phyloP scores from a whole-genome alignment of 2,888 invertebrate species.

The Callosobruchus maculatus region DNA sequence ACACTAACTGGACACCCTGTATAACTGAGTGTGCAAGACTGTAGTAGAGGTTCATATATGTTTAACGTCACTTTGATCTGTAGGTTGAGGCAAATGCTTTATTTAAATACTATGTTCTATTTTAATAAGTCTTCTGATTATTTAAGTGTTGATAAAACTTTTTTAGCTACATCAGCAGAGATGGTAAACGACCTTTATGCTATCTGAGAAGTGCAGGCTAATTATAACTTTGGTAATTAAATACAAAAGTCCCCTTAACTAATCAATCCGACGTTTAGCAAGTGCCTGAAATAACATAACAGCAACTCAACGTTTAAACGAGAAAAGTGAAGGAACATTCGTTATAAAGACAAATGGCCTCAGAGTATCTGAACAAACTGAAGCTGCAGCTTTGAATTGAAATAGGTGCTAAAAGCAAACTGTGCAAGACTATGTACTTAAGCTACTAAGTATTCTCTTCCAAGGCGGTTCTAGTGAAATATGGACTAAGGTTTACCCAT shows the following conservation, averaged over 20 bases:
- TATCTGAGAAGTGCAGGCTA: background rate
- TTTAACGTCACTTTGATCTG: too few species aligned
- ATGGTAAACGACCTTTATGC: too few species aligned
- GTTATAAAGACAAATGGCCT: background rate
- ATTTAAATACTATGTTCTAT: too few species aligned
- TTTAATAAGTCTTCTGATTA: too few species aligned
- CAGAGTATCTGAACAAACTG: background rate
- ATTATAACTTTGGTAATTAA: background rate
- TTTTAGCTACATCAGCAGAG: too few species aligned
- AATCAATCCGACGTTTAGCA: background rate
- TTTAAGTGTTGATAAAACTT: too few species aligned
- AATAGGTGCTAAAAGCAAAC: background rate
- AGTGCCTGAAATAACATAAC: background rate
- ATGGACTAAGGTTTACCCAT: background rate
- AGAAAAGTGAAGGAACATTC: background rate
- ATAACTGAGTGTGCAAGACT: too few species aligned
- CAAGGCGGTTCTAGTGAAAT: background rate
- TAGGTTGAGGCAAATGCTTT: too few species aligned
- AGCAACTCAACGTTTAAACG: background rate
- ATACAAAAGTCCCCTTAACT: background rate
- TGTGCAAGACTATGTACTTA: background rate
- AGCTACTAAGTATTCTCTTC: background rate
- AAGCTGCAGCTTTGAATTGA: background rate
- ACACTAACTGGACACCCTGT: too few species aligned
- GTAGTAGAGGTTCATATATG: too few species aligned